Conservation (phyloP, 2,113 vertebrate genomes). For the Morone saxatilis region DNA sequence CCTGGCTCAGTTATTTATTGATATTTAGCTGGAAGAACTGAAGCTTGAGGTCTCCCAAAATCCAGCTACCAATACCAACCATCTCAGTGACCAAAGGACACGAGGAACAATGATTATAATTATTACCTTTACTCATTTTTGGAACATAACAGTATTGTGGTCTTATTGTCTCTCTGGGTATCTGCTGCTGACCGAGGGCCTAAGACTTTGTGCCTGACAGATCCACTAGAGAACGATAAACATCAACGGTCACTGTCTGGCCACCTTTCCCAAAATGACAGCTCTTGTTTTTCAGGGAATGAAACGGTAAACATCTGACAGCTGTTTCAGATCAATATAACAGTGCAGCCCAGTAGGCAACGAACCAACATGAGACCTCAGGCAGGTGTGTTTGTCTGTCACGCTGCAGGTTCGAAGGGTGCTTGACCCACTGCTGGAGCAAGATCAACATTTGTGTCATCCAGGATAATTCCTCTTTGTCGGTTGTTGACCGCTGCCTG, state of each 20-base stretch:
- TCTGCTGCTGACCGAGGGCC: neutral
- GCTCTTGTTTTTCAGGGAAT: constrained; percentile 36
- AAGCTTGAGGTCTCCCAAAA: constrained; percentile 17
- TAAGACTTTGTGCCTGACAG: constrained; percentile 35
- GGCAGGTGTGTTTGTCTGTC: constrained; percentile 65
- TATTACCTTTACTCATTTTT: constrained; percentile 31
- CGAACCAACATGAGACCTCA: constrained; percentile 31
- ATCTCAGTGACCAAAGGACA: constrained; percentile 30
- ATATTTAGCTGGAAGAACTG: neutral
- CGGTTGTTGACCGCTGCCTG: constrained; percentile 5
- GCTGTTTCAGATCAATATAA: constrained; percentile 77
- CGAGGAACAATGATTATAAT: constrained; percentile 46
- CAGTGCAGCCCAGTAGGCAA: constrained; percentile 23
- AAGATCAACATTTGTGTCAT: constrained; percentile 52
- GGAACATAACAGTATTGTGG: constrained; percentile 43
- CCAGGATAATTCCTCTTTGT: neutral
- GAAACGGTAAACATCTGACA: constrained; percentile 72
- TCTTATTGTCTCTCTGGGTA: constrained; percentile 49
- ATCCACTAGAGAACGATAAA: constrained; percentile 60
- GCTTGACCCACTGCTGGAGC: constrained; percentile 45
- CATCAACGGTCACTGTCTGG: constrained; percentile 63
- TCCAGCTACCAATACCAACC: neutral
- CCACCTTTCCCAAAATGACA: constrained; percentile 38
- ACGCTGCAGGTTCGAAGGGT: constrained; percentile 20
- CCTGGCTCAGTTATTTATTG: neutral